Evolutionary conservation across 2,113 vertebrate genomes (phyloP).

Genomic region (Neogale vison): DNA sequence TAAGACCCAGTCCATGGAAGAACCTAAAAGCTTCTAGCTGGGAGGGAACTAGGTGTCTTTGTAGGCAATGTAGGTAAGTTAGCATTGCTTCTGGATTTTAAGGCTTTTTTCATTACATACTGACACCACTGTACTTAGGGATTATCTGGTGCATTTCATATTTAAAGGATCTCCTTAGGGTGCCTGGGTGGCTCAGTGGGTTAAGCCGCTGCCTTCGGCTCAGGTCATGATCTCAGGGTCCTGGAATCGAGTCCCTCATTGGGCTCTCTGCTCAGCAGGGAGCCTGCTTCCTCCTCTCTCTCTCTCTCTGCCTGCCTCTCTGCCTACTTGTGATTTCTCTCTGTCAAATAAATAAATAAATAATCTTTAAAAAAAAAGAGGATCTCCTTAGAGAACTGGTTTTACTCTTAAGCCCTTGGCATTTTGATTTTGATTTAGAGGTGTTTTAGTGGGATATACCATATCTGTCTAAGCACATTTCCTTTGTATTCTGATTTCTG

Average conservation of each 20-base stretch:
- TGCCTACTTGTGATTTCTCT: no score
- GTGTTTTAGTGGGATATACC: neutral
- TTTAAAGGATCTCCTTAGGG: neutral
- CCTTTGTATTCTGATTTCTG: neutral
- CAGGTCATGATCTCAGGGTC: no score
- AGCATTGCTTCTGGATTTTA: neutral
- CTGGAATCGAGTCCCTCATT: no score
- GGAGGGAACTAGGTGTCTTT: neutral
- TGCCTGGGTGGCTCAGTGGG: no score
- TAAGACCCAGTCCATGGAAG: neutral
- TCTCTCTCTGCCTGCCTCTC: no score
- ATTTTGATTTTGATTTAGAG: neutral
- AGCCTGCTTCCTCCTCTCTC: no score
- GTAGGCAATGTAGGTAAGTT: neutral
- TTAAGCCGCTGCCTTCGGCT: no score
- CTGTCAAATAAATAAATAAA: no score
- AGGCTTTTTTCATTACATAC: neutral
- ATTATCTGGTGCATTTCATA: neutral
- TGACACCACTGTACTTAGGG: neutral
- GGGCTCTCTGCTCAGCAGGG: no score
- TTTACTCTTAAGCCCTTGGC: neutral
- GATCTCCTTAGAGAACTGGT: neutral
- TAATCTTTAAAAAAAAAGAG: no score
- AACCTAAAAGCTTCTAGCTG: neutral
- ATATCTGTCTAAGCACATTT: neutral